These are phyloP conservation scores for Morinoia aosen DNA, from an alignment of 2,888 invertebrate species.

Conservation along the genomic window DNA sequence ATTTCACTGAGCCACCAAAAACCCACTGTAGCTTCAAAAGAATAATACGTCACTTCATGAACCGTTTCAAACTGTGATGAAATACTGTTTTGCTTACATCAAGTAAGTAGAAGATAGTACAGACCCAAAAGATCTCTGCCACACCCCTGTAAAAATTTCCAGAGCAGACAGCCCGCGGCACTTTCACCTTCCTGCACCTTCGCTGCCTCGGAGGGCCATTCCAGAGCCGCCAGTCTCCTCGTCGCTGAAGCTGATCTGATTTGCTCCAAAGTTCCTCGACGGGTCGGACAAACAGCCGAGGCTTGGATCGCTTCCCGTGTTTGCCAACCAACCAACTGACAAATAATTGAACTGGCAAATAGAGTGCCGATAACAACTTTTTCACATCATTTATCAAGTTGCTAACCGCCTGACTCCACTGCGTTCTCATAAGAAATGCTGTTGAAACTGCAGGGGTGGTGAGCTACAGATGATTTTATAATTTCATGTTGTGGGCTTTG, in stretches of 20 bases:
- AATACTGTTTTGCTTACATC: too few relatives aligned
- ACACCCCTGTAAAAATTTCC: too few relatives aligned
- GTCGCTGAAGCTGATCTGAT: constrained; percentile 10
- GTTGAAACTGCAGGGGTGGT: not conserved
- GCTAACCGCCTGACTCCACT: not conserved
- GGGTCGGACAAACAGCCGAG: constrained; percentile 22
- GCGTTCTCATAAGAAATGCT: not conserved
- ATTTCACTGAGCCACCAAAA: not conserved
- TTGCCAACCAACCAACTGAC: constrained; percentile 32
- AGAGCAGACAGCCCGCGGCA: not conserved
- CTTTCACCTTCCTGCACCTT: not conserved
- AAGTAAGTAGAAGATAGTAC: too few relatives aligned
- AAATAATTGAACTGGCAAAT: constrained; percentile 21
- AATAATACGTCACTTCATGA: too few relatives aligned
- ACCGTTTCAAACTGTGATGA: too few relatives aligned
- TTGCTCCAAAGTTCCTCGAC: not conserved
- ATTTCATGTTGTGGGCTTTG: not conserved
- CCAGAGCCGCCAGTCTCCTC: not conserved
- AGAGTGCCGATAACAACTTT: constrained; percentile 30
- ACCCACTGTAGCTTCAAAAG: not conserved
- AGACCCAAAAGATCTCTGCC: too few relatives aligned
- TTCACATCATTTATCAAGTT: constrained; percentile 9
- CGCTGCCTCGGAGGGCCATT: not conserved
- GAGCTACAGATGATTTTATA: not conserved
- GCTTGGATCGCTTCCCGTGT: constrained; percentile 15